A percentile compares a stretch with the other conserved stretches of the same genome.
These are phyloP conservation scores for Phodopus roborovskii DNA, from an alignment of 2,113 vertebrate species.

Conservation along the genomic window DNA sequence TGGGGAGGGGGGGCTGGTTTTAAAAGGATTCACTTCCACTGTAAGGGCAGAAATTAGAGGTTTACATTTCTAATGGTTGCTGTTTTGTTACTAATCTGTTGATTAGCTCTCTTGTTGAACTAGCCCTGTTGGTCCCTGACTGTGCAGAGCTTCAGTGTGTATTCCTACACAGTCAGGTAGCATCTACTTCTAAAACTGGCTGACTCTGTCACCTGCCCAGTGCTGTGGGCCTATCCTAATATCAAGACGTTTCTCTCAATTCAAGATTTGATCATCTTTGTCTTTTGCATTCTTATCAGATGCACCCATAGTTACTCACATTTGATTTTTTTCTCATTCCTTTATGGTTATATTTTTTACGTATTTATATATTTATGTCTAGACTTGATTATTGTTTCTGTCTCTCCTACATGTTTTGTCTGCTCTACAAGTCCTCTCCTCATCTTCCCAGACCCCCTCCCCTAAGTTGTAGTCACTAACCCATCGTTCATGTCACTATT, in stretches of 20 bases:
- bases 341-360: neutral
- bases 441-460: neutral
- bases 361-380: neutral
- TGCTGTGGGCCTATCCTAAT: neutral
- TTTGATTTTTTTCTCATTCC: neutral
- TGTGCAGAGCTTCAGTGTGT: neutral
- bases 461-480: neutral
- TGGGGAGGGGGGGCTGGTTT: neutral
- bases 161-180: neutral
- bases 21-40: conserved; percentile 9
- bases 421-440: neutral
- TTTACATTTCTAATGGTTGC: neutral
- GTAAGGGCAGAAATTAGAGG: neutral
- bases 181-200: neutral
- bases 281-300: neutral
- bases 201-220: neutral
- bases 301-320: conserved; percentile 8
- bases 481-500: neutral
- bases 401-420: neutral
- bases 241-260: neutral
- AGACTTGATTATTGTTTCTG: neutral
- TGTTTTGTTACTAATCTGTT: neutral
- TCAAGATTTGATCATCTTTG: neutral
- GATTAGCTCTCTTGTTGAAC: neutral
- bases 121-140: neutral